Percentiles rank a stretch among this genome's conserved stretches.
Conservation (phyloP, 2,888 invertebrate genomes). For the Hypolimnas misippus region DNA sequence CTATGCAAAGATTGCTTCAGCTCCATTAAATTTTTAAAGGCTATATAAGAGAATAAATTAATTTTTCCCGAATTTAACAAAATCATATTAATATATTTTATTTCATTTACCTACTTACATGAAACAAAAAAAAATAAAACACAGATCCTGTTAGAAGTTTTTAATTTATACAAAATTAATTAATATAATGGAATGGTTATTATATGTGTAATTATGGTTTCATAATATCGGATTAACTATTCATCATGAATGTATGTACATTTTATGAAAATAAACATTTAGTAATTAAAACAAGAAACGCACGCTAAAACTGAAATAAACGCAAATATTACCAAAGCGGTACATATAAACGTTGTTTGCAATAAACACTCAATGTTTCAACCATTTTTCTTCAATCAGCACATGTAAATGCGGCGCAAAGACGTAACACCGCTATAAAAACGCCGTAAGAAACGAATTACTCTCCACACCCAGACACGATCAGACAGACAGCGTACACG, state of each 20-base stretch:
- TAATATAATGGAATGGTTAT: too few relatives aligned
- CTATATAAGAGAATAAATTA: too few relatives aligned
- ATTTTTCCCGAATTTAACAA: too few relatives aligned
- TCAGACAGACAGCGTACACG: constrained; percentile 6
- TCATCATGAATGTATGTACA: not conserved
- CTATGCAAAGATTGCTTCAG: too few relatives aligned
- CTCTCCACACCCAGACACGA: constrained; percentile 50
- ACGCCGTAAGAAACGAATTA: constrained; percentile 60
- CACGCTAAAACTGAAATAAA: not conserved
- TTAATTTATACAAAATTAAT: too few relatives aligned
- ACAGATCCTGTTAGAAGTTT: too few relatives aligned
- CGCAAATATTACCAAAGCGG: constrained; percentile 5
- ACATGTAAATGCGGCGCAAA: constrained; percentile 34
- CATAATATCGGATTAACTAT: too few relatives aligned
- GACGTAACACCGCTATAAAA: constrained; percentile 48
- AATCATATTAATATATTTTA: too few relatives aligned
- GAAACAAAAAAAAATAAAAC: too few relatives aligned
- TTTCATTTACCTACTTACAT: too few relatives aligned
- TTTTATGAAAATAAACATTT: not conserved
- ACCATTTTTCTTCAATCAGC: constrained; percentile 30
- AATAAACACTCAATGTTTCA: constrained; percentile 33
- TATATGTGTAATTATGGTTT: too few relatives aligned
- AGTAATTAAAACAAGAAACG: not conserved
- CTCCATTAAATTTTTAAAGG: too few relatives aligned
- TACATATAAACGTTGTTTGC: constrained; percentile 9